Percentiles rank a stretch among this genome's conserved stretches.
Evolutionary conservation across 2,113 vertebrate genomes (phyloP).

Genomic region (Passer domesticus): DNA sequence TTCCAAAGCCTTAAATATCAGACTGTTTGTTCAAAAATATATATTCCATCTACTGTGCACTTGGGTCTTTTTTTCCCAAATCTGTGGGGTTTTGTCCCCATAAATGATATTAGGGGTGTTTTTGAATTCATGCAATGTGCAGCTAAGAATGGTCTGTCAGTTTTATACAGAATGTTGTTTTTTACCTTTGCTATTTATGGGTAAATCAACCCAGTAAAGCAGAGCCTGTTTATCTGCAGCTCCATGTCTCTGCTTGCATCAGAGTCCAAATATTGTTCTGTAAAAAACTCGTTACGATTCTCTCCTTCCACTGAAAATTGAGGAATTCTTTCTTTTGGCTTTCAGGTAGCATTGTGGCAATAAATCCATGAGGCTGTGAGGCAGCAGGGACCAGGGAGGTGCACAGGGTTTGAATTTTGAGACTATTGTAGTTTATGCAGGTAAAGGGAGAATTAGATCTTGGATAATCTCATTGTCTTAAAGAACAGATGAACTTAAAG

Average conservation of each 20-base stretch:
- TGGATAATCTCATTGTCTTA: not conserved
- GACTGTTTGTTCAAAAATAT: not conserved
- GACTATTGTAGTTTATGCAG: not conserved
- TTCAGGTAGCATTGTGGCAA: not conserved
- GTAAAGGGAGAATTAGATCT: not conserved
- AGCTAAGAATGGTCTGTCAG: not conserved
- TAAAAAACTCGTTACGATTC: not conserved
- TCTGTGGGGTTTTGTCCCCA: fast-evolving
- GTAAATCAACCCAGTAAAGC: not conserved
- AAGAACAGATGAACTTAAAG: not conserved
- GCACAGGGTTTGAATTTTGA: not conserved
- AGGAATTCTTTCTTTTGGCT: not conserved
- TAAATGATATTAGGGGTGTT: not conserved
- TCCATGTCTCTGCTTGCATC: fast-evolving
- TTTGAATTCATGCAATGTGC: not conserved
- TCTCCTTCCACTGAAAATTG: not conserved
- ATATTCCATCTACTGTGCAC: not conserved
- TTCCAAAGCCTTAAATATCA: not conserved
- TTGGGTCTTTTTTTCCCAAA: not conserved
- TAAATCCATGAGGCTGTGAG: not conserved
- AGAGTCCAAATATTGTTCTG: not conserved
- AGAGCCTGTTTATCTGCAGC: not conserved
- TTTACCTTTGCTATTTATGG: not conserved
- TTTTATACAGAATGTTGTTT: not conserved
- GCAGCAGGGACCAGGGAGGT: not conserved